These are phyloP conservation scores for Tragelaphus buxtoni DNA, from an alignment of 2,113 vertebrate species.

Conservation along the genomic window DNA sequence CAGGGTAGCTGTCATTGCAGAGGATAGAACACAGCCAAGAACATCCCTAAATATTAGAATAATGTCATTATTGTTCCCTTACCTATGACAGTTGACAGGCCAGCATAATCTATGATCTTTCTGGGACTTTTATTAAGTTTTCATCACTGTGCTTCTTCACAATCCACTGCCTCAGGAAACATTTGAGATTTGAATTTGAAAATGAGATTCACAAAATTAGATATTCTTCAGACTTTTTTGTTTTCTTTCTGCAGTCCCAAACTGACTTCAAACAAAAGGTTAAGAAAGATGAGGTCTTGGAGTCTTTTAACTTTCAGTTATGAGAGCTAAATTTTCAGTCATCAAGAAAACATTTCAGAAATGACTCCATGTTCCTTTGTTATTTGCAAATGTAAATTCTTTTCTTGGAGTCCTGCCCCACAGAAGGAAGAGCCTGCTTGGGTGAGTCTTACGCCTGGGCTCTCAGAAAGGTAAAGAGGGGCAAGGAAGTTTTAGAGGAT, in stretches of 20 bases:
- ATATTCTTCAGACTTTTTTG: background rate
- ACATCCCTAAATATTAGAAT: slow-evolving; percentile 20
- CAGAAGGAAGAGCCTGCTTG: background rate
- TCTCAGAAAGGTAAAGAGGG: background rate
- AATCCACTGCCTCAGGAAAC: slow-evolving; percentile 7
- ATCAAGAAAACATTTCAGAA: background rate
- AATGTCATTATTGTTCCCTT: slow-evolving; percentile 29
- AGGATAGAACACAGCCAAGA: background rate
- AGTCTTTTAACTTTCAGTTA: background rate
- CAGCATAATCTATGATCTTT: slow-evolving; percentile 41
- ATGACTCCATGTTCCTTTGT: background rate
- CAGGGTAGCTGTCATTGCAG: background rate
- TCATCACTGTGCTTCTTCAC: background rate
- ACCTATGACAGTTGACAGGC: slow-evolving; percentile 11
- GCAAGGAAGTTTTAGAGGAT: background rate
- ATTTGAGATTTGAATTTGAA: slow-evolving; percentile 56
- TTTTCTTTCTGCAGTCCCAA: background rate
- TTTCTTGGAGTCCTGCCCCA: accelerated
- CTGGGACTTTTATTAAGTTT: slow-evolving; percentile 56
- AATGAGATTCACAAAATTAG: slow-evolving; percentile 54
- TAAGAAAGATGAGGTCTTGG: background rate
- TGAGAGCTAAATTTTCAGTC: background rate
- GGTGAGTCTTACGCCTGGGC: background rate
- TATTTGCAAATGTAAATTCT: background rate
- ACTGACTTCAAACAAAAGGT: slow-evolving; percentile 19